Conservation (phyloP, 2,797 vertebrate species). For the Neosilurus hyrtlii region DNA sequence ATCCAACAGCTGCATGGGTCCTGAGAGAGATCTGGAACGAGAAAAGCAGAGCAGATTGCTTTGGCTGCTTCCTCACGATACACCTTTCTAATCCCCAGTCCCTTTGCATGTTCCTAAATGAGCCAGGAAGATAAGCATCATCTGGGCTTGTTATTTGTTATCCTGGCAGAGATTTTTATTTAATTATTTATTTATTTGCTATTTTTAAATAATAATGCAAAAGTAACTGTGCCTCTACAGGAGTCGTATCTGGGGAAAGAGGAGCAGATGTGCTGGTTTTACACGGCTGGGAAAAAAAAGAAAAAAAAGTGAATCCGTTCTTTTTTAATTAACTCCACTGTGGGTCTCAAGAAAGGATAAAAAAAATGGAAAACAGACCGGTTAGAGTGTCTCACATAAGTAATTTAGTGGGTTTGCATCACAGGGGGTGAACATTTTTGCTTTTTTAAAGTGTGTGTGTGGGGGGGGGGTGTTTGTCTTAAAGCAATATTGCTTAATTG, state of each 20-base stretch:
- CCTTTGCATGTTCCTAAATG: constrained; percentile 1
- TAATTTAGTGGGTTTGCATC: not conserved
- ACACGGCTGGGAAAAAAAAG: not conserved
- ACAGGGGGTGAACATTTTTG: not conserved
- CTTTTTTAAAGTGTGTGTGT: no score
- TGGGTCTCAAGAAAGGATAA: not conserved
- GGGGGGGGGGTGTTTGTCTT: no score
- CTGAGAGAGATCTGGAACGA: not conserved
- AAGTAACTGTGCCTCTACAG: constrained; percentile 1
- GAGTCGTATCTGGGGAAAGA: not conserved
- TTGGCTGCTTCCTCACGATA: not conserved
- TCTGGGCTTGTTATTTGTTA: constrained; percentile 19
- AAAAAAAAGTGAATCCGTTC: not conserved
- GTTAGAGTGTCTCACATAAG: not conserved
- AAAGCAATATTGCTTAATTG: no score
- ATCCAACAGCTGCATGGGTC: constrained; percentile 4
- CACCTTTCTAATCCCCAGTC: not conserved
- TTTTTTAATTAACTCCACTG: constrained; percentile 12
- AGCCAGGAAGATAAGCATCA: constrained; percentile 19
- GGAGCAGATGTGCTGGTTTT: constrained; percentile 31
- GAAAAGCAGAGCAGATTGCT: not conserved
- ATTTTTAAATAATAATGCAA: constrained; percentile 17
- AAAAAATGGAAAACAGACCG: not conserved
- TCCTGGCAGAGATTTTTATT: not conserved
- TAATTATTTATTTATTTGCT: not conserved